Evolutionary conservation across 2,113 vertebrate species (phyloP), one percentile per base, ranked within the genome.

Genomic region (Prionailurus viverrinus): DNA sequence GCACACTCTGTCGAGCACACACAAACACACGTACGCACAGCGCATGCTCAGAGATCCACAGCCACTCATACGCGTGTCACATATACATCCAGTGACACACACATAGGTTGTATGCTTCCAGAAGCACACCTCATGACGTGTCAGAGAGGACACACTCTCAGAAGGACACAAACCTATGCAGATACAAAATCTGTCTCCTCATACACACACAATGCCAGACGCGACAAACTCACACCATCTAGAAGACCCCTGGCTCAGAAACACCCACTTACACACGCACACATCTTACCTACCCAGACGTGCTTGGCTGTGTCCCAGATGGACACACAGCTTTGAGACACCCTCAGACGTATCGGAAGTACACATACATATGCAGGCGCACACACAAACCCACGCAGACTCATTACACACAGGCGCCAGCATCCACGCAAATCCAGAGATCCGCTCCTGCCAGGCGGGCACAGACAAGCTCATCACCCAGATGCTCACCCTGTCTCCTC

Each of bases 231-330:
- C 48, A 73, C 13, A 15, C 7, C 8, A 21, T 69, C 48, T 36
- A 41, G 86, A 91, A 93, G 66, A 93, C n/a, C 13, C 18, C 68
- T 8, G 3, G 21, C 79, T 73, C 53, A 39, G 91, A 97, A 93
- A 55, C 31, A 85, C 25, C 55, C 19, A 29, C 71, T 69, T 23
- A 53, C 15, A 23, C 58, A 27, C 18, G 61, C 13, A 74, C 16
- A 14, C 12, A 31, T 23, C 53, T 65, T 33, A 45, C 7, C 51
- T n/a, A 18, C 53, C 66, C 36, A 86, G 71, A 39, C 27, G 66
- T n/a, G 21, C 45, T 16, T 51, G 53, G 15, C 66, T 4, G 0
- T 58, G 68, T 76, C 82, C 58, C 91, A 61, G 83, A 71, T 3
- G n/a, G 92, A 25, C 61, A 21, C 45, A 29, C 45, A 80, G 81